phyloP scores from a whole-genome alignment of 2,888 invertebrate species.

The Agrochola macilenta region DNA sequence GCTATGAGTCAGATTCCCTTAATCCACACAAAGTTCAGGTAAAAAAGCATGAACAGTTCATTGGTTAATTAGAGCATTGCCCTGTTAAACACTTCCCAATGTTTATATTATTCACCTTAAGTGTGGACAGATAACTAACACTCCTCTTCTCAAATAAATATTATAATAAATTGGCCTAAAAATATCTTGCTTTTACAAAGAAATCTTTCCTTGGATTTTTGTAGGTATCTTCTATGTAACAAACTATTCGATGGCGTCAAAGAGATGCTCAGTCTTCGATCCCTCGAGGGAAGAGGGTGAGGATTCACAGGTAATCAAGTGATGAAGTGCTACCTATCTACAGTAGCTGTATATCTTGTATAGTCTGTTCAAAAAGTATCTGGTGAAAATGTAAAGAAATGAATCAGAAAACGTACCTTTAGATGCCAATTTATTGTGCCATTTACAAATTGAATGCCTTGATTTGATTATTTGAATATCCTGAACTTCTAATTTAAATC shows the following conservation, averaged over 20 bases:
- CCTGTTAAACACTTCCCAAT: neutral
- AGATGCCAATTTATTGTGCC: neutral
- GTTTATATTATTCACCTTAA: constrained; percentile 16
- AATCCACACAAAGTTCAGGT: too few relatives aligned
- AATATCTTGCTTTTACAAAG: constrained; percentile 27
- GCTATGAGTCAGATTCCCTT: too few relatives aligned
- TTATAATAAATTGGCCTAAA: constrained; percentile 16
- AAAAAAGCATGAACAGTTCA: too few relatives aligned
- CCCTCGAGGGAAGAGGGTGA: constrained; percentile 17
- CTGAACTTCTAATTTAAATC: neutral
- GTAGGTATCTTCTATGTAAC: constrained; percentile 26
- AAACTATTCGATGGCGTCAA: constrained; percentile 48
- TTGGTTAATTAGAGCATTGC: constrained; percentile 2
- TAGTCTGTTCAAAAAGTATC: neutral
- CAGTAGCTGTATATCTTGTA: neutral
- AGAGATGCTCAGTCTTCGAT: constrained; percentile 30
- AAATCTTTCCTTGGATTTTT: constrained; percentile 42
- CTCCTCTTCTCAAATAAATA: constrained; percentile 16
- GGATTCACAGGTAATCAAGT: constrained; percentile 43
- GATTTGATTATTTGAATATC: neutral
- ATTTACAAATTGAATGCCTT: neutral
- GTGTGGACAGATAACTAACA: constrained; percentile 30
- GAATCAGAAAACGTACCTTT: neutral
- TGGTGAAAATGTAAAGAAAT: neutral
- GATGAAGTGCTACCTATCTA: constrained; percentile 12